A percentile compares a stretch with the other conserved stretches of the same genome.
phyloP scores from a whole-genome alignment of 2,888 invertebrate species.

The Cryptocheilus praepositus region DNA sequence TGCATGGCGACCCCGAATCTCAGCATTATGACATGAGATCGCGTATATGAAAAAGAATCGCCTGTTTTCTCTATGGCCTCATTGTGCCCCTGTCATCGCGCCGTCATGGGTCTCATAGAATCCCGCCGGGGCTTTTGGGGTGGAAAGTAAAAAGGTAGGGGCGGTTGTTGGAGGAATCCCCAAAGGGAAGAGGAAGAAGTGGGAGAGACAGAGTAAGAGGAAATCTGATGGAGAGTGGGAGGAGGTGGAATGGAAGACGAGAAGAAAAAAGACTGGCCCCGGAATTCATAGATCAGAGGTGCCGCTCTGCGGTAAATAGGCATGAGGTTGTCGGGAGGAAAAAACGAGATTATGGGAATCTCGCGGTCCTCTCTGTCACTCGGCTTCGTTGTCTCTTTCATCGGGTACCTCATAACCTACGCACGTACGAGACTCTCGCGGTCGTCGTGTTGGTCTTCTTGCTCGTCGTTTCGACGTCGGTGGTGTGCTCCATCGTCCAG shows the following conservation, averaged over 20 bases:
- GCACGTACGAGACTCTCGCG: constrained; percentile 35
- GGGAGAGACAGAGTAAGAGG: constrained; percentile 17
- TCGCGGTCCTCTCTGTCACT: constrained; percentile 27
- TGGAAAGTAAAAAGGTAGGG: constrained; percentile 26
- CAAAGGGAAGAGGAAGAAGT: constrained; percentile 3
- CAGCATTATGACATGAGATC: constrained; percentile 61
- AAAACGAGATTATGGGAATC: constrained; percentile 59
- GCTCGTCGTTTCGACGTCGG: constrained; percentile 13
- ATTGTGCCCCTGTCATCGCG: constrained; percentile 69
- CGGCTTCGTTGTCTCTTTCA: background rate
- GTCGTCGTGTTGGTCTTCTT: constrained; percentile 22
- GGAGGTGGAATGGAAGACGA: constrained; percentile 22
- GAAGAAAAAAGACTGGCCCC: constrained; percentile 33
- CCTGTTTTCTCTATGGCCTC: constrained; percentile 62
- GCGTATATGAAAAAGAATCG: constrained; percentile 50
- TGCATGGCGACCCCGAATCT: constrained; percentile 39
- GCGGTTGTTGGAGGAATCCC: constrained; percentile 26
- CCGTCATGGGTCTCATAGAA: constrained; percentile 59
- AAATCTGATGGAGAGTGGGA: constrained; percentile 21
- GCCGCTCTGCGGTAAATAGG: constrained; percentile 53
- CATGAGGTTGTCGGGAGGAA: constrained; percentile 43
- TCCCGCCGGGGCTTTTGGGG: constrained; percentile 47
- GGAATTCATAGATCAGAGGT: constrained; percentile 68
- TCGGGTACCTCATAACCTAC: constrained; percentile 40
- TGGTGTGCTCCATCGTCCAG: constrained; percentile 9